phyloP scores from a whole-genome alignment of 2,797 vertebrate species.

The Coccyzus lansbergi region DNA sequence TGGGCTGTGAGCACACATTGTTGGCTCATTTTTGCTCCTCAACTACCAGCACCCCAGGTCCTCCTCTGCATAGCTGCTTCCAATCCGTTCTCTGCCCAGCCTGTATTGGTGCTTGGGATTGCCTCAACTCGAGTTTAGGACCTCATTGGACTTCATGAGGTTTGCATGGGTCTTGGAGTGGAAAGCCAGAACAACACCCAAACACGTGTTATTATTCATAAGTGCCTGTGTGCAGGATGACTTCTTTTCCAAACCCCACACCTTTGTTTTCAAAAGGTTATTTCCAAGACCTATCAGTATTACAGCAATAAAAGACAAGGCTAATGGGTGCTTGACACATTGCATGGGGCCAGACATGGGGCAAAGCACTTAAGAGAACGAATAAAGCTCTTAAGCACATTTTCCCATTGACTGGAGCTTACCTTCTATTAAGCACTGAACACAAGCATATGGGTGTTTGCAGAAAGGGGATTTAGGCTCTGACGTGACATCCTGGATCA shows the following conservation, averaged over 20 bases:
- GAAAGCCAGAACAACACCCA: background rate
- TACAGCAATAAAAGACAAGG: conserved; percentile 7
- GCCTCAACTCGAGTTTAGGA: too few species aligned
- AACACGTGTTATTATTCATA: background rate
- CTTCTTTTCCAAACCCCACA: background rate
- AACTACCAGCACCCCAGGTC: too few species aligned
- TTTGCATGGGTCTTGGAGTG: background rate
- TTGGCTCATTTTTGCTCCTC: too few species aligned
- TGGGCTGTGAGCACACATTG: too few species aligned
- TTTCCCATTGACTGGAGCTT: conserved; percentile 57
- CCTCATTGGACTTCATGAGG: too few species aligned
- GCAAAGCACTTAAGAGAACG: conserved; percentile 24
- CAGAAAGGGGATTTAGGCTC: conserved; percentile 30
- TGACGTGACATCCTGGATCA: conserved; percentile 48
- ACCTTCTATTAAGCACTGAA: conserved; percentile 36
- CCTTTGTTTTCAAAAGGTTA: background rate
- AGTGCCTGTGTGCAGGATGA: background rate
- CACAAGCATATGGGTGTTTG: background rate
- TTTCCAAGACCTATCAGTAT: background rate
- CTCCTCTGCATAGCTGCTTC: too few species aligned
- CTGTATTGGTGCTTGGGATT: too few species aligned
- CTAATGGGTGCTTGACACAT: background rate
- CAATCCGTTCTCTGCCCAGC: too few species aligned
- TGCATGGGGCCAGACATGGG: background rate
- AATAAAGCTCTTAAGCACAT: conserved; percentile 61